Evolutionary conservation across 37 sponge, comb jelly and placozoan genomes (phyloP), one percentile per base, ranked within the genome.

Genomic region (Aplysina aerophoba): DNA sequence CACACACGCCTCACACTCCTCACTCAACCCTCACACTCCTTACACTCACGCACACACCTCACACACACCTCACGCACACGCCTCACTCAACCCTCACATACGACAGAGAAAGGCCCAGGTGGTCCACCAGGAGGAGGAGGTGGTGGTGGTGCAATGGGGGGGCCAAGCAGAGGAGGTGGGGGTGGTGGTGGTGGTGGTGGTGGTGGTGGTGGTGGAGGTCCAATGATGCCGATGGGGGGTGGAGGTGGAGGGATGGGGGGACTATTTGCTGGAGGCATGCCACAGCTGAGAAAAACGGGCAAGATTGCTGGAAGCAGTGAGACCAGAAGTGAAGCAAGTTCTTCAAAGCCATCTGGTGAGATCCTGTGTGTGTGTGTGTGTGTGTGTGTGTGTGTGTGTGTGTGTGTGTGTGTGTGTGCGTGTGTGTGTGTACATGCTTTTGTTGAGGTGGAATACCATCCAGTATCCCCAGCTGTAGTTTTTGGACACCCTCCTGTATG

Each of bases 201-300:
- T 28, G 80, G 83, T 28, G 31, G 61, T 37, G 74, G 86, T 59
- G 90, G 90, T 40, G 90, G 90, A 15, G 90, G 90, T 39, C 82
- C 89, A 36, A 84, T 81, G 74, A 68, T 63, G 15, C 90, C 89
- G 17, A 86, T 92, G 6, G 90, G 92, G 56, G 96, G 96, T 1
- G 95, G 95, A 3, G 89, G 89, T 38, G 86, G 88, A 3, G 83
- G 89, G 33, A 37, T 84, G 53, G 90, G 94, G 6, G 96, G 96
- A 17, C 85, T 95, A 16, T 95, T 95, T 90, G 96, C 96, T 5
- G 96, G 96, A 24, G 96, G 96, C 27, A 92, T 95, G 87, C 96
- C 96, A 22, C 55, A 92, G 25, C 85, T 95, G 34, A 65, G 86
- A 12, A 72, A 80, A 27, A 82, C 89, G 35, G 90, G 92, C 0